Evolutionary conservation across 2,888 invertebrate genomes (phyloP), one percentile per base, ranked within the genome.

Genomic region (Platycheirus albimanus): DNA sequence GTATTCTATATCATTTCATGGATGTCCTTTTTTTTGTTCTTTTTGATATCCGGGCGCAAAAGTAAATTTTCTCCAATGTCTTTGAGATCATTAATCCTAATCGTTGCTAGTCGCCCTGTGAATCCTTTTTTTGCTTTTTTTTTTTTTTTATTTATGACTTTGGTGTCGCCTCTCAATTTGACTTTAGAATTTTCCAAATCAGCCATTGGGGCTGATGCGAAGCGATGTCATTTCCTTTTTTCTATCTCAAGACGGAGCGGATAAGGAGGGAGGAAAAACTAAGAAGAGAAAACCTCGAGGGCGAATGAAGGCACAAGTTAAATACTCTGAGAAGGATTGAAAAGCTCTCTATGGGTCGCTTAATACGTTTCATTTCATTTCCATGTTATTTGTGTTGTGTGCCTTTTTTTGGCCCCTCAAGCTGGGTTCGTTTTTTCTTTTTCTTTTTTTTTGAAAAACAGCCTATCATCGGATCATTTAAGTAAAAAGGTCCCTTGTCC

Each of bases 51-150:
- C 41, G 20, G 54, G 5, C 24, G 11, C 43, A 45, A 45, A 74
- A 74, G 74, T 63, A 36, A 74, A 74, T 75, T 72, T 69, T 58
- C 28, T 66, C 63, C 67, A 78, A 83, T 83, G 83, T 78, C 78
- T 78, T 74, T 72, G 83, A 83, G 83, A 83, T 78, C 83, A 83
- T 83, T 83, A 83, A 83, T 83, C 83, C 83, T 83, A 83, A 83
- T 83, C 83, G 83, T 74, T 83, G 78, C 72, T 63, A 64, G 78
- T 83, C 49, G 71, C 67, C 63, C 56, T 30, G 30, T 45, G 71
- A 45, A 66, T 77, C 71, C 77, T 77, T 81, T 77, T 43, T 47
- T 63, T n/a, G n/a, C n/a, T n/a, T 64, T 64, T 38, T 49, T 6
- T 66, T 54, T 56, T 28, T 52, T 78, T 72, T 78, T 83, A 78